Base-by-base conservation (phyloP, 2,888 invertebrate species). In the Leucozona laternaria region DNA sequence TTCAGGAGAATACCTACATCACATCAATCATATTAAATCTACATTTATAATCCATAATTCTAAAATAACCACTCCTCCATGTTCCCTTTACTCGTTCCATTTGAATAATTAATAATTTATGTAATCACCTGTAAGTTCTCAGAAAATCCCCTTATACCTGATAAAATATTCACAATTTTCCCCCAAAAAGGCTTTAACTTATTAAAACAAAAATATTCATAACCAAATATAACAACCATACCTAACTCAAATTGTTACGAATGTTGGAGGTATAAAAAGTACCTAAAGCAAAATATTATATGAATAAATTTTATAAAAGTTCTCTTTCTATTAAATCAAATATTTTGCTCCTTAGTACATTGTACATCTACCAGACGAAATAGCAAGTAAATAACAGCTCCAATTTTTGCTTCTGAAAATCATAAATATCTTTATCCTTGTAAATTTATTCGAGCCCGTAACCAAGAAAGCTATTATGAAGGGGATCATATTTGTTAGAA, bases 111-210 rank as follows among this genome's bases (percentile, higher is more conserved):
- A 55, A 55, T 55, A 55, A n/a, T 15, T 43, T 6, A 7, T 17
- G 28, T 31, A 55, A 55, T 55, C 55, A 55, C 28, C 55, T 55
- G 55, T 55, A 31, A 55, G 28, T 31, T 55, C 28, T 31, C 55
- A 55, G 8, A n/a, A 55, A n/a, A 28, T n/a, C 31, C 31, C 28
- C 10, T 55, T 17, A 5, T 3, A 31, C 17, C 28, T 55, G 1
- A 10, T n/a, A 55, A 17, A 45, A 17, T 45, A 31, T 43, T n/a
- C 7, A 43, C 4, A 43, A n/a, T 17, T n/a, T 6, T 22, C 50
- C 20, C 22, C 22, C 20, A 55, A n/a, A 25, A 28, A n/a, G 55
- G 10, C 2, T 55, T 55, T 17, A 17, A 31, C 11, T 31, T n/a
- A n/a, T 10, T 31, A 31, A 8, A 55, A 55, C 2, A 28, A 28